Base-by-base conservation (phyloP, 2,113 vertebrate species). In the Morone saxatilis region DNA sequence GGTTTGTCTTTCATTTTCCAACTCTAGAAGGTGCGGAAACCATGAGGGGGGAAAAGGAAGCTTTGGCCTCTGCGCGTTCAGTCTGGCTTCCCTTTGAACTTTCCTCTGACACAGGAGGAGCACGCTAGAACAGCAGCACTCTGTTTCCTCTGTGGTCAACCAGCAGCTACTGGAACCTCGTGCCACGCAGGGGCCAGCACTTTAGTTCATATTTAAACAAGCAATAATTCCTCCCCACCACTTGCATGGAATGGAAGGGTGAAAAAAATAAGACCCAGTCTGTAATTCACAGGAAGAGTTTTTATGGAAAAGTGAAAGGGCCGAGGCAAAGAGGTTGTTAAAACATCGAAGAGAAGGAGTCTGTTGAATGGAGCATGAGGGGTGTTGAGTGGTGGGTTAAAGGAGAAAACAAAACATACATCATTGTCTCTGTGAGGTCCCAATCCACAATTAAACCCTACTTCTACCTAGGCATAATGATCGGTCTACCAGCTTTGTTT, bases 201-300 rank as follows among this genome's bases (percentile, higher is more conserved):
- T 92, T 88, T 63, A 84, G 91, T 90, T 93, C 94, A 91, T 92
- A 95, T 94, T 95, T 94, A 95, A 95, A 95, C 92, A 94, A 89
- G 93, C 89, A 93, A 91, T 91, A 91, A 93, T 93, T 93, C 90
- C 91, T 93, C 76, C 86, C 88, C 85, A 80, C 89, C 93, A 92
- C 93, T 94, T 95, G 92, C 90, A 91, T 81, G 67, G 79, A 74
- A 83, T 84, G 66, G 86, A 85, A 85, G 36, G 57, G 80, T 71
- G 13, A 60, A 71, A 69, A 66, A 88, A 87, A 93, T 81, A 89
- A 92, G 88, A 88, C 78, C 78, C 68, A 53, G 84, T 86, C 92
- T 93, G 91, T 94, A 90, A 95, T 93, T 92, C 90, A 87, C 87
- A 92, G 86, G 89, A 94, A 93, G 89, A 85, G 83, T 87, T 86